Evolutionary conservation across 1,140 invertebrate species (phyloP), one percentile per base, ranked within the genome.

Genomic region (Mycetomoellerius zeteki): DNA sequence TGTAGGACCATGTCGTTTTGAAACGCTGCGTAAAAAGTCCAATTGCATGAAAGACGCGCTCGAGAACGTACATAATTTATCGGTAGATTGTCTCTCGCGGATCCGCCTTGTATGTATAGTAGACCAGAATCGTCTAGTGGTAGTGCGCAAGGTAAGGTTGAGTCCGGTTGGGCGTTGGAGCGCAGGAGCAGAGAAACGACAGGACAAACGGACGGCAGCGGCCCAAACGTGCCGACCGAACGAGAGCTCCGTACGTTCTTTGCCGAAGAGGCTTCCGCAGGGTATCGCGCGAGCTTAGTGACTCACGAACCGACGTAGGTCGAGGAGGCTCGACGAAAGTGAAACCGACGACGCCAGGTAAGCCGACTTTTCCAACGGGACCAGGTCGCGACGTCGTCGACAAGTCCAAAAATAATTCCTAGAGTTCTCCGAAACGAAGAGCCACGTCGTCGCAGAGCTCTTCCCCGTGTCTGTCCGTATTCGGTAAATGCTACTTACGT

Each of bases 151-250:
- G 78, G 88, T 89, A 80, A 84, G 81, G 92, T 91, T 92, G 75
- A 89, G 73, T 81, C 75, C 76, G 27, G 64, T 56, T 90, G 82
- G 90, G 84, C 71, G 87, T 88, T 71, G 90, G 87, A 81, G 93
- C 93, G 93, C 93, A 93, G 92, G 90, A 93, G 92, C 90, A 90
- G 85, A 92, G 76, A 56, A 89, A 88, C 89, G 85, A 77, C 91
- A 93, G 92, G 93, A 93, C 90, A 91, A 86, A 91, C 89, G 47
- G 88, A 93, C 90, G 75, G 86, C 82, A 88, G 33, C 58, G 80
- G 54, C n/a, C 21, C 52, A 37, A 64, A 90, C 72, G 87, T 73
- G 43, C 73, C 76, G 89, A 89, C 77, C 75, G 69, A 91, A 89
- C 76, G 78, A 85, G 81, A 56, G 37, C 82, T 73, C 81, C 21